phyloP scores from a whole-genome alignment of 2,113 vertebrate genomes.

The Macquaria ambigua region DNA sequence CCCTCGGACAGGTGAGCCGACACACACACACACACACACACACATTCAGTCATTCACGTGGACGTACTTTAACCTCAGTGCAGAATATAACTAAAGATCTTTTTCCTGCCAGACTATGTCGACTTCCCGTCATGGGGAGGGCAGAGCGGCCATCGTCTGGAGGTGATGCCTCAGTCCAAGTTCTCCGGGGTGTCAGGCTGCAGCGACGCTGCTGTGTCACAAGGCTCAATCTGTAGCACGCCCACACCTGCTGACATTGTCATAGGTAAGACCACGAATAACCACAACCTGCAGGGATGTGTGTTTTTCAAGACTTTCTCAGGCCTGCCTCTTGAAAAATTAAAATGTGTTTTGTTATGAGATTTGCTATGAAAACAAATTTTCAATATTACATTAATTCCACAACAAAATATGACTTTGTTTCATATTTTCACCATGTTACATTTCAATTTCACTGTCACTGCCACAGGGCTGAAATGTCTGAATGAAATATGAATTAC shows the following conservation, averaged over 20 bases:
- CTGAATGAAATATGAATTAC: not conserved
- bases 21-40: not conserved
- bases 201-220: constrained; percentile 93
- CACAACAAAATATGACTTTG: not conserved
- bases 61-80: not conserved
- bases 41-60: not conserved
- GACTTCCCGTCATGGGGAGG: constrained; percentile 96
- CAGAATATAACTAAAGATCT: not conserved
- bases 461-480: not conserved
- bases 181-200: constrained; percentile 97
- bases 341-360: not conserved
- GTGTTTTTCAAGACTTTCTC: not conserved
- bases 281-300: not conserved
- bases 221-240: constrained; percentile 92
- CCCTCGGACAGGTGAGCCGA: constrained; percentile 87
- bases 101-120: constrained; percentile 87
- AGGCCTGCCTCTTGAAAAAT: not conserved
- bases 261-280: constrained; percentile 84
- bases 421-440: not conserved
- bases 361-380: not conserved
- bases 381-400: not conserved
- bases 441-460: no score
- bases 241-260: constrained; percentile 92
- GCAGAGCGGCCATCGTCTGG: constrained; percentile 92
- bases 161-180: constrained; percentile 94